Base-by-base conservation (phyloP, 1,140 invertebrate species). In the Dufourea novaeangliae region DNA sequence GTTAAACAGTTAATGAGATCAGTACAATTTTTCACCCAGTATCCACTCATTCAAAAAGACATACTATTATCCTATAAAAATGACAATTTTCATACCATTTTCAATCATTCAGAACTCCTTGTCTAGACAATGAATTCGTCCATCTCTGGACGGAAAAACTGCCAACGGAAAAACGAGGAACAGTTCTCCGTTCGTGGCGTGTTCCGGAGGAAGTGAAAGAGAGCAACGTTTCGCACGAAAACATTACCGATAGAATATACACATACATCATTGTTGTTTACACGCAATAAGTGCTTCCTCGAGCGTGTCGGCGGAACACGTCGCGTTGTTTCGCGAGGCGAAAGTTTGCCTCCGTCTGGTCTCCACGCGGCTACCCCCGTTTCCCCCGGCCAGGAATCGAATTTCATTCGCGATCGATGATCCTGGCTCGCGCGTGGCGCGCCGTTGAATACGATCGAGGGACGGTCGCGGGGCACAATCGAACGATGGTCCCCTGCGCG, bases 291-390 rank as follows among this genome's bases (percentile, higher is more conserved):
- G 68, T 32, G 57, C 11, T 46, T 73, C 59, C 61, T 83, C 79
- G 63, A 83, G 46, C 80, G 63, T 83, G 68, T 68, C 80, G 79
- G 29, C 11, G 73, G 59, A 78, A 61, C n/a, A n/a, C 61, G 67
- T 67, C 46, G 44, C 74, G 20, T 44, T 57, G 59, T 76, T 80
- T 81, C 44, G 54, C 72, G 20, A 83, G n/a, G 80, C 80, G 80
- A 82, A 82, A 83, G 80, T 83, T 29, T 27, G 56, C 44, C 70
- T 29, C 7, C 8, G 20, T 11, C 46, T 41, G 17, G 56, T 34
- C 20, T 29, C 50, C 52, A 27, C 34, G 10, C 34, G 5, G 20
- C 34, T 50, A 54, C 56, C 59, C 27, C 12, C 5, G 4, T 17
- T n/a, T n/a, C n/a, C n/a, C n/a, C n/a, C 34, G 34, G 34, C 34